Percentiles rank a stretch among this genome's conserved stretches.
Conservation (phyloP, 2,113 vertebrate genomes). For the Albula glossodonta region DNA sequence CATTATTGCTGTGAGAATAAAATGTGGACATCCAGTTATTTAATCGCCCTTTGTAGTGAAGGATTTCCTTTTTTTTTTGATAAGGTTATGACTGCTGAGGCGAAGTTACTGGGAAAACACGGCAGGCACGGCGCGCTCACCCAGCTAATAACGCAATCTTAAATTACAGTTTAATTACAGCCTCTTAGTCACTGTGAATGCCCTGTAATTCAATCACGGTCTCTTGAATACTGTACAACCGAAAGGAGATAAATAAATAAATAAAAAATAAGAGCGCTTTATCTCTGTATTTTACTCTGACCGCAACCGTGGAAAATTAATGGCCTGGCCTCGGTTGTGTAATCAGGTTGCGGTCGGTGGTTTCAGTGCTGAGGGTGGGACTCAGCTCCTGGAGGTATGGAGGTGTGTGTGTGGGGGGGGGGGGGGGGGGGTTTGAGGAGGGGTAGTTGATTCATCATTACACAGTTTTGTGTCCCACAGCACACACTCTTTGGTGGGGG, state of each 20-base stretch:
- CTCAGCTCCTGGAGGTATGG: conserved; percentile 29
- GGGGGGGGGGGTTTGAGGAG: no score
- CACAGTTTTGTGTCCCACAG: conserved; percentile 66
- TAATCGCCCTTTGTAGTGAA: neutral
- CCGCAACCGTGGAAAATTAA: conserved; percentile 51
- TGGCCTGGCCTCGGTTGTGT: conserved; percentile 49
- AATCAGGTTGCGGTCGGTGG: conserved; percentile 58
- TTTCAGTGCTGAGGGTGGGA: conserved; percentile 22
- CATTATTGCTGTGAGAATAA: neutral
- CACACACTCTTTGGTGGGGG: neutral
- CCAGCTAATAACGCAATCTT: conserved; percentile 72
- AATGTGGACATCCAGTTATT: neutral
- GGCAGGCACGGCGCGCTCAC: conserved; percentile 59
- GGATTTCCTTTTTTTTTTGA: conserved; percentile 73
- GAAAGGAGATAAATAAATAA: conserved; percentile 30
- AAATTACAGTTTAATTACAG: conserved; percentile 71
- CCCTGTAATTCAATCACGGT: conserved; percentile 72
- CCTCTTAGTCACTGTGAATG: conserved; percentile 66
- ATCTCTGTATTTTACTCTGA: conserved; percentile 58
- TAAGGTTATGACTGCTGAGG: conserved; percentile 77
- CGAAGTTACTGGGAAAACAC: conserved; percentile 74
- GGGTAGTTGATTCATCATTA: conserved; percentile 58
- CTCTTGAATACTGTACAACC: conserved; percentile 59
- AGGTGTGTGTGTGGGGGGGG: conserved; percentile 22
- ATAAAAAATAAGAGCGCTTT: conserved; percentile 29